Conservation (phyloP, 2,888 invertebrate genomes). For the Heliconius aoede region DNA sequence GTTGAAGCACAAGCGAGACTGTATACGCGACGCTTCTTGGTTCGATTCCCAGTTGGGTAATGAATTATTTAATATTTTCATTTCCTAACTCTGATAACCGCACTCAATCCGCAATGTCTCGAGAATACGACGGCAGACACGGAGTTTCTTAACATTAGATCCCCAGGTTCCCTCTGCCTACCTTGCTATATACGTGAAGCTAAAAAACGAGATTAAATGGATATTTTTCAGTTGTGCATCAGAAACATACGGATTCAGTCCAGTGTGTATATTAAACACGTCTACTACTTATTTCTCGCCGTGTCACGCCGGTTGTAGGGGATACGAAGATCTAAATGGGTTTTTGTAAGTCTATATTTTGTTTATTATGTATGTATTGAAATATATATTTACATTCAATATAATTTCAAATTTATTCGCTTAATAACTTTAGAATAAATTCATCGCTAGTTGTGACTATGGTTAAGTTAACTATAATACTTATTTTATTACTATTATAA, state of each 20-base stretch:
- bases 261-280: conserved; percentile 66
- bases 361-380: not conserved
- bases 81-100: not conserved
- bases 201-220: not conserved
- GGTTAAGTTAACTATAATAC: no score
- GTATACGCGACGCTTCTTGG: no score
- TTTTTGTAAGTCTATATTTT: conserved; percentile 61
- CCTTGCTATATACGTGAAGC: not conserved
- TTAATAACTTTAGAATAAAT: no score
- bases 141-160: not conserved
- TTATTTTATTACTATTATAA: no score
- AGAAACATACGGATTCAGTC: conserved; percentile 68
- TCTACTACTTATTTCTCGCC: conserved; percentile 70
- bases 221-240: conserved; percentile 62
- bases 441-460: no score
- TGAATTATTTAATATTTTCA: not conserved
- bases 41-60: not conserved
- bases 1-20: no score
- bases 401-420: no score
- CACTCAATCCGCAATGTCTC: not conserved
- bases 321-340: conserved; percentile 64
- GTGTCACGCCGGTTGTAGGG: conserved; percentile 70
- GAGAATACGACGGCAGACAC: not conserved
- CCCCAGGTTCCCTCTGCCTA: not conserved
- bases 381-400: no score